A percentile compares a stretch with the other conserved stretches of the same genome.
These are phyloP conservation scores for Rhynchonycteris naso DNA, from an alignment of 2,797 vertebrate species.

Conservation along the genomic window DNA sequence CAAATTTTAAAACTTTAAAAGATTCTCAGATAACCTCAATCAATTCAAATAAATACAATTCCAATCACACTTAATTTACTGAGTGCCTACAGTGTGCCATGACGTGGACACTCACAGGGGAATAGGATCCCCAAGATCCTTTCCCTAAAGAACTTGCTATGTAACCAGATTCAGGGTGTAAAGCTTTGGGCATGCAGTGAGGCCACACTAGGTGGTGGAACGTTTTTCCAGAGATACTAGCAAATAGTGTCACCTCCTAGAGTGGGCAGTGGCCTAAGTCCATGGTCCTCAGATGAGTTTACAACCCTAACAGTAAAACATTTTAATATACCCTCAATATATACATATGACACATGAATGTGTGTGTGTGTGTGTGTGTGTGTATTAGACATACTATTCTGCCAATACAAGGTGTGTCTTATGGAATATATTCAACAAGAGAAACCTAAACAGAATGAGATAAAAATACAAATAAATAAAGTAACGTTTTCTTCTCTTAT, in stretches of 20 bases:
- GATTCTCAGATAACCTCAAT: neutral
- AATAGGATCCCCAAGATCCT: neutral
- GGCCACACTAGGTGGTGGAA: neutral
- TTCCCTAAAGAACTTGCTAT: neutral
- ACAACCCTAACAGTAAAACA: neutral
- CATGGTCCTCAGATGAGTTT: neutral
- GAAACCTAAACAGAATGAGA: neutral
- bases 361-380: too few relatives aligned
- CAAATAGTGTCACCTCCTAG: neutral
- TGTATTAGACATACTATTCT: neutral
- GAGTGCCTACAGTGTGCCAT: neutral
- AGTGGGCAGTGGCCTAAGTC: neutral
- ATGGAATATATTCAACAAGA: neutral
- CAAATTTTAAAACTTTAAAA: constrained; percentile 37
- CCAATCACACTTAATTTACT: neutral
- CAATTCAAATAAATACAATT: neutral
- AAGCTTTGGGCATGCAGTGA: neutral
- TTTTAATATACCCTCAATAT: neutral
- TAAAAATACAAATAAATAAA: neutral
- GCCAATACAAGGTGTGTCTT: neutral
- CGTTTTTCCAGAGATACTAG: neutral
- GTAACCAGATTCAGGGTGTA: neutral
- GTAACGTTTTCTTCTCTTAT: constrained; percentile 34
- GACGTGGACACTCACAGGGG: neutral
- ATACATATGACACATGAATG: neutral